These are phyloP conservation scores for Silvanus unidentatus DNA, from an alignment of 2,888 invertebrate species.

Conservation along the genomic window DNA sequence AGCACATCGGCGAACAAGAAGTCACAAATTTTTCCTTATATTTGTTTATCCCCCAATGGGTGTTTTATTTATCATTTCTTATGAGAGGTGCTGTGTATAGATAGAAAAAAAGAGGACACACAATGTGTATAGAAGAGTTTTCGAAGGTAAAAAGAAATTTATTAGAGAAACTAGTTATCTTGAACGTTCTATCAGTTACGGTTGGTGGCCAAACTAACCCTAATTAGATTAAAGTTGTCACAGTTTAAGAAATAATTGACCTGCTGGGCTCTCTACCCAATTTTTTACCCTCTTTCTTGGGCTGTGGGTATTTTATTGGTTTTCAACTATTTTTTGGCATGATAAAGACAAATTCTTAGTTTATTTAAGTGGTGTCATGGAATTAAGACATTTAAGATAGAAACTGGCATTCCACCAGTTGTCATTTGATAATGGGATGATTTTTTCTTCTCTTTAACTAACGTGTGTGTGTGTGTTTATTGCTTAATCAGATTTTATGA, in stretches of 20 bases:
- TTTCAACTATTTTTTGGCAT: neutral
- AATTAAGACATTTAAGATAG: constrained; percentile 22
- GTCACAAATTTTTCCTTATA: too few species aligned
- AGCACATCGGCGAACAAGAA: neutral
- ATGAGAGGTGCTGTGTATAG: too few species aligned
- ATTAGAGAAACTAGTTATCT: constrained; percentile 14
- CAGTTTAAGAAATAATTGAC: constrained; percentile 45
- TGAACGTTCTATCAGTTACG: constrained; percentile 29
- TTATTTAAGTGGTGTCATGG: constrained; percentile 18
- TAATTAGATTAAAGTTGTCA: constrained; percentile 44
- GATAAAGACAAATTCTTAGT: constrained; percentile 2
- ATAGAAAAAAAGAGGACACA: too few species aligned
- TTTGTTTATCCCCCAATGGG: too few species aligned
- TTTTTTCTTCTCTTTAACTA: too few species aligned
- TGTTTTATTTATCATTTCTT: too few species aligned
- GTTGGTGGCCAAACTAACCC: constrained; percentile 36
- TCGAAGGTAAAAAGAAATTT: neutral
- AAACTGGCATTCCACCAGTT: too few species aligned
- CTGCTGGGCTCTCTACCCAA: too few species aligned
- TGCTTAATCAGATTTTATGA: too few species aligned
- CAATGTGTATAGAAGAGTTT: too few species aligned
- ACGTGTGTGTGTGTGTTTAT: too few species aligned
- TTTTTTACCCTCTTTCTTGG: constrained; percentile 16
- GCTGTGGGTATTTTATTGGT: neutral
- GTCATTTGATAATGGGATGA: too few species aligned